Percentiles rank a stretch among this genome's conserved stretches.
These are phyloP conservation scores for Gallinago media DNA, from an alignment of 2,113 vertebrate species.

Conservation along the genomic window DNA sequence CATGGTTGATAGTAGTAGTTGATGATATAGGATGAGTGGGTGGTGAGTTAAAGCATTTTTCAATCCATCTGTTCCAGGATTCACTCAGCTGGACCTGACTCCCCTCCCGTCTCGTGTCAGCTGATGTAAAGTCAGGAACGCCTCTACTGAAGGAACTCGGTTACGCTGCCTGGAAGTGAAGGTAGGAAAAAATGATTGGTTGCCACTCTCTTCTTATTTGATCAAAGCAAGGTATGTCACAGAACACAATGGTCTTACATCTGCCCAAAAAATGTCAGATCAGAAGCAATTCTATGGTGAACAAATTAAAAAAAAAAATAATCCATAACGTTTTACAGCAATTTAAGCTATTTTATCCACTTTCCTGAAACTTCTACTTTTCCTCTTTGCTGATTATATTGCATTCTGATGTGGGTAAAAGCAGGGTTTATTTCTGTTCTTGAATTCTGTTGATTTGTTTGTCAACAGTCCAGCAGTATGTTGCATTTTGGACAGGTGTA, in stretches of 20 bases:
- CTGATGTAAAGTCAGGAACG: neutral
- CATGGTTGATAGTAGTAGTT: neutral
- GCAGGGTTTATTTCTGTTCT: neutral
- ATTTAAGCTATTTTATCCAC: neutral
- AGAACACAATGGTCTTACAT: neutral
- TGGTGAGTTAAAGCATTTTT: constrained; percentile 4
- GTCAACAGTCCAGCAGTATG: neutral
- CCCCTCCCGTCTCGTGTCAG: neutral
- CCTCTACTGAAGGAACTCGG: neutral
- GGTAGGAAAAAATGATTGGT: neutral
- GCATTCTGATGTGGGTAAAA: neutral
- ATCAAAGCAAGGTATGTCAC: neutral
- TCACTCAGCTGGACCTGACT: neutral
- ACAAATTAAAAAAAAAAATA: neutral
- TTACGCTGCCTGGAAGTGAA: neutral
- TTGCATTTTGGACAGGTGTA: neutral
- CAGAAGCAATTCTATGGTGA: neutral
- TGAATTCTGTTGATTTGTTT: neutral
- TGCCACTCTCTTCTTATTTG: neutral
- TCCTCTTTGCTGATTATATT: neutral
- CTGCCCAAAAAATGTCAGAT: neutral
- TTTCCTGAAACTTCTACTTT: neutral
- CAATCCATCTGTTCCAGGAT: constrained; percentile 34
- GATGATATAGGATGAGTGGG: neutral
- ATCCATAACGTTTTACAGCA: neutral